phyloP scores from a whole-genome alignment of 2,888 invertebrate species.

The Imbricaverruca yamaguchii region DNA sequence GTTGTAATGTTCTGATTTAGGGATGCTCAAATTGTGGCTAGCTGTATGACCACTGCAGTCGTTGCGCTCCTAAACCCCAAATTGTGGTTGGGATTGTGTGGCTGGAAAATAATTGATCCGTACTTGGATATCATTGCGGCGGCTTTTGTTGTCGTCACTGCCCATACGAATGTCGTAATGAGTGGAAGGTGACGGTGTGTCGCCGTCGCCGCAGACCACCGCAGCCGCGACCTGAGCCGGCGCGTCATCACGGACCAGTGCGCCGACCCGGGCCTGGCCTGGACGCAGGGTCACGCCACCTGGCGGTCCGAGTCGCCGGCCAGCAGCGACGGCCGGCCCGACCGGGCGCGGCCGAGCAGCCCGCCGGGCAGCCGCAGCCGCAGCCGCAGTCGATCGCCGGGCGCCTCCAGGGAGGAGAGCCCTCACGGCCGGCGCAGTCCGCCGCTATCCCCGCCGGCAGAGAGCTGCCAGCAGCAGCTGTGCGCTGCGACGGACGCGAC shows the following conservation, averaged over 20 bases:
- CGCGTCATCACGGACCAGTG: slow-evolving; percentile 10
- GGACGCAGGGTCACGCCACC: slow-evolving; percentile 23
- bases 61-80: too few relatives aligned
- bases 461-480: too few relatives aligned
- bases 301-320: slow-evolving; percentile 29
- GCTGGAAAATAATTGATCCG: too few relatives aligned
- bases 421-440: not conserved
- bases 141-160: too few relatives aligned
- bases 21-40: too few relatives aligned
- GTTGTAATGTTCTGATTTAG: too few relatives aligned
- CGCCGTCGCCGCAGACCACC: not conserved
- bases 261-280: slow-evolving; percentile 11
- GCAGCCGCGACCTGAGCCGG: slow-evolving; percentile 5
- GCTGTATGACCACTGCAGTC: too few relatives aligned
- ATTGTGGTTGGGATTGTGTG: too few relatives aligned
- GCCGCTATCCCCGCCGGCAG: not conserved
- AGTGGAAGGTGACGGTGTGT: too few relatives aligned
- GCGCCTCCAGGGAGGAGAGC: not conserved
- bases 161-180: too few relatives aligned
- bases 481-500: too few relatives aligned
- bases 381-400: not conserved
- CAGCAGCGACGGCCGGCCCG: not conserved
- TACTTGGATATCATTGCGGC: too few relatives aligned
- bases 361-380: not conserved
- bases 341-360: not conserved